Percentiles rank a stretch among this genome's conserved stretches.
phyloP scores from a whole-genome alignment of 2,797 vertebrate genomes.

The Chloroceryle amazona region DNA sequence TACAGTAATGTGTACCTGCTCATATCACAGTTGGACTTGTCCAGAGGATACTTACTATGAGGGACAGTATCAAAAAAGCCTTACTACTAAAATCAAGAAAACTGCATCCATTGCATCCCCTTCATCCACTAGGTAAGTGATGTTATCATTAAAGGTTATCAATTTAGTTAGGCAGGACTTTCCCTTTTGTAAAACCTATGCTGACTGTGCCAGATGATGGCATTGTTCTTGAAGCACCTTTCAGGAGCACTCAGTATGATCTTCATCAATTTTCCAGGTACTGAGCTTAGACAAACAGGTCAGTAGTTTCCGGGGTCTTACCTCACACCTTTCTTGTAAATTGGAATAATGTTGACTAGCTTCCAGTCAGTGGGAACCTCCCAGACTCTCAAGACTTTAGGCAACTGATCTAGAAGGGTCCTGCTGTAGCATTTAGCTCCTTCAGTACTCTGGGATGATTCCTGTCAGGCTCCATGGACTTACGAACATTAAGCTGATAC shows the following conservation, averaged over 20 bases:
- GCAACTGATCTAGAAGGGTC: not conserved
- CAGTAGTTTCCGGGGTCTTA: not conserved
- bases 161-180: not conserved
- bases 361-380: not conserved
- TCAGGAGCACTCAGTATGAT: not conserved
- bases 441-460: not conserved
- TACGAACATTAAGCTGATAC: not conserved
- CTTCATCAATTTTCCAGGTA: not conserved
- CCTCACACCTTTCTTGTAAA: not conserved
- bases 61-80: not conserved
- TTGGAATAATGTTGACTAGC: not conserved
- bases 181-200: not conserved
- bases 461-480: not conserved
- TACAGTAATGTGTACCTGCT: fast-evolving
- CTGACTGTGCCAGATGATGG: not conserved
- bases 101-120: not conserved
- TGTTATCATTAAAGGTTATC: not conserved
- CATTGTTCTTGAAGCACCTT: not conserved
- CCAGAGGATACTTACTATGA: not conserved
- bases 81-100: not conserved
- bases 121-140: not conserved
- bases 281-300: not conserved
- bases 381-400: not conserved
- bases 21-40: not conserved
- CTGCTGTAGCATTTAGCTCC: not conserved